Evolutionary conservation across 1,140 invertebrate genomes (phyloP).

Genomic region (Drosophila ficusphila): DNA sequence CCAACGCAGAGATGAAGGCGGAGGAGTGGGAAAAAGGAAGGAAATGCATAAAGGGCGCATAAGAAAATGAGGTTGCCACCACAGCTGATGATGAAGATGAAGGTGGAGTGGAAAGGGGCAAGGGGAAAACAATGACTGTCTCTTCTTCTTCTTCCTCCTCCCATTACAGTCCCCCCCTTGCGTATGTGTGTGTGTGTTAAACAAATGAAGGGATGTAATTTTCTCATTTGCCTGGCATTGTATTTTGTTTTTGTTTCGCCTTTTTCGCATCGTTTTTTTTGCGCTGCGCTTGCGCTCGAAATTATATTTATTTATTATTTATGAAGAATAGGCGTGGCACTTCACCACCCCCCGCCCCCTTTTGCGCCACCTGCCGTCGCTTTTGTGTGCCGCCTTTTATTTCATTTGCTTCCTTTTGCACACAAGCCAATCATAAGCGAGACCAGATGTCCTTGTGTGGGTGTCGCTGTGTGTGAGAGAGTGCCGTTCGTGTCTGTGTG

Average conservation of each 20-base stretch:
- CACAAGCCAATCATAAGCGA: conserved; percentile 82
- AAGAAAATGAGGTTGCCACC: conserved; percentile 76
- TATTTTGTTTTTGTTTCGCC: conserved; percentile 60
- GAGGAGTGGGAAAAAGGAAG: background rate
- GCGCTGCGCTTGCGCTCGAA: conserved; percentile 76
- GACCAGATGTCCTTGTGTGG: conserved; percentile 52
- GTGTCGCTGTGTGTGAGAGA: conserved; percentile 18
- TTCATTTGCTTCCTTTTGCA: conserved; percentile 78
- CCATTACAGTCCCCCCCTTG: background rate
- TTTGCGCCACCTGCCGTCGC: conserved; percentile 22
- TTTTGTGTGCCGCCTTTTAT: conserved; percentile 62
- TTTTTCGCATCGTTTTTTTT: conserved; percentile 47
- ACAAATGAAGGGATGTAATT: conserved; percentile 84
- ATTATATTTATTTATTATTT: conserved; percentile 83
- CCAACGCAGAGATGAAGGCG: background rate
- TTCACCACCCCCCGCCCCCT: conserved; percentile 2
- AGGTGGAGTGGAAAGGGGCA: conserved; percentile 2
- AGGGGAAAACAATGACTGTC: conserved; percentile 52
- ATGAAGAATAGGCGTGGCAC: conserved; percentile 77
- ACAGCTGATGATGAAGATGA: conserved; percentile 64
- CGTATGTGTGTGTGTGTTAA: conserved; percentile 57
- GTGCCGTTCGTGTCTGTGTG: conserved; percentile 13
- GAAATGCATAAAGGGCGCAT: conserved; percentile 9
- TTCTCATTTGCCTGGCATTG: conserved; percentile 83
- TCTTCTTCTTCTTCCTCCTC: background rate